Evolutionary conservation across 1,140 invertebrate species (phyloP), one percentile per base, ranked within the genome.

Genomic region (Whitmania pigra): DNA sequence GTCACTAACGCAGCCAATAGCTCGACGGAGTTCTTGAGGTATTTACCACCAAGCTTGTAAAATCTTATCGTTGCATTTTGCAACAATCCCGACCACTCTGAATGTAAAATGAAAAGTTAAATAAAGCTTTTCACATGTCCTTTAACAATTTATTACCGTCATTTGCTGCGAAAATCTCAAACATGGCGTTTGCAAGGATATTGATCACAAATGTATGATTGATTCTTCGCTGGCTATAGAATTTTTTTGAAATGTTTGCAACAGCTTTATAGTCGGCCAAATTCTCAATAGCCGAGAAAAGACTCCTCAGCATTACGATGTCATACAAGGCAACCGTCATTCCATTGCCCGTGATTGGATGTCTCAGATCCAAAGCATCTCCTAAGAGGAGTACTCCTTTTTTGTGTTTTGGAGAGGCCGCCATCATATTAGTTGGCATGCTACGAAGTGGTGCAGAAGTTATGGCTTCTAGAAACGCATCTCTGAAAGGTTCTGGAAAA

Each of bases 291-390:
- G 60, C 25, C 53, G 74, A 67, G 17, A 80, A 71, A 20, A 77
- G 71, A 15, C 77, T 75, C 36, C 75, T 72, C 76, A 76, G 77
- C 13, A 79, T 72, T 29, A 77, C 74, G 40, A 75, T 74, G 69
- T 80, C 79, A 72, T 76, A 78, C 5, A 80, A 72, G 20, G 75
- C 78, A 20, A 79, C 79, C 57, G 73, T 78, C 79, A 80, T 80
- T 15, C 79, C 79, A 5, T 77, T 78, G 15, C 79, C 79, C 27
- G 79, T 80, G 25, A 80, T 72, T 40, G 79, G 79, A 66, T 80
- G 79, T 15, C 79, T 72, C 79, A 79, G 78, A 72, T 80, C 79
- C 63, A 78, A 75, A 69, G 79, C 79, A 72, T 80, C 79, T 15
- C 79, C 79, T 2, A 80, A 72, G 5, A 78, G 72, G 17, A 80